phyloP scores from a whole-genome alignment of 2,113 vertebrate genomes.

The Eudyptes chrysolophus region DNA sequence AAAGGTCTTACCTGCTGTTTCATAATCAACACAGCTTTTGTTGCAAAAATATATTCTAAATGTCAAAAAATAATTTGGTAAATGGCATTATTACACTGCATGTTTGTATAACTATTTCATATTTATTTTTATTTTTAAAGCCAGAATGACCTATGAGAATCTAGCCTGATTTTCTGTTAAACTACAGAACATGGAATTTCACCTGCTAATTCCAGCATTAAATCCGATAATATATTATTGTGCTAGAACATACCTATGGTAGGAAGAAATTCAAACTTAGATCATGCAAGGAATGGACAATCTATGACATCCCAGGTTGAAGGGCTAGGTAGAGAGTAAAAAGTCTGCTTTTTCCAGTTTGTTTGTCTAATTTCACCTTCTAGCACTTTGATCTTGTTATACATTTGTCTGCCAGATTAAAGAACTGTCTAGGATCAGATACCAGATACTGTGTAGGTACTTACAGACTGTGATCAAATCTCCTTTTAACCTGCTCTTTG shows the following conservation, averaged over 20 bases:
- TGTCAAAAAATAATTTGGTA: neutral
- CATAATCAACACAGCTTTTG: neutral
- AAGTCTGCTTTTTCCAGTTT: neutral
- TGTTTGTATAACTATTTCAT: neutral
- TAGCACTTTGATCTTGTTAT: neutral
- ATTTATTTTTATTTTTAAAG: neutral
- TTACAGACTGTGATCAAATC: conserved; percentile 28
- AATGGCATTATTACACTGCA: neutral
- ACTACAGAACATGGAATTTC: neutral
- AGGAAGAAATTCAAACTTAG: neutral
- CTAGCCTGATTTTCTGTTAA: neutral
- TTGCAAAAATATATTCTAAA: neutral
- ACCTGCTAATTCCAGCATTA: neutral
- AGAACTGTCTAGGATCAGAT: neutral
- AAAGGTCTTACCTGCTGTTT: neutral
- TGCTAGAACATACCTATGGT: neutral
- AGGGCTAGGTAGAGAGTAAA: neutral
- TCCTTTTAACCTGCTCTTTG: conserved; percentile 29
- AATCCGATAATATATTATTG: neutral
- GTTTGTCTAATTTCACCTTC: conserved; percentile 14
- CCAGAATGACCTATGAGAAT: neutral
- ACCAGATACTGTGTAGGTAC: neutral
- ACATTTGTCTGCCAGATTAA: conserved; percentile 21
- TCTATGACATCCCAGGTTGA: neutral
- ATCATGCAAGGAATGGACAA: neutral